phyloP scores from a whole-genome alignment of 2,113 vertebrate species.

The Acrocephalus kingi region DNA sequence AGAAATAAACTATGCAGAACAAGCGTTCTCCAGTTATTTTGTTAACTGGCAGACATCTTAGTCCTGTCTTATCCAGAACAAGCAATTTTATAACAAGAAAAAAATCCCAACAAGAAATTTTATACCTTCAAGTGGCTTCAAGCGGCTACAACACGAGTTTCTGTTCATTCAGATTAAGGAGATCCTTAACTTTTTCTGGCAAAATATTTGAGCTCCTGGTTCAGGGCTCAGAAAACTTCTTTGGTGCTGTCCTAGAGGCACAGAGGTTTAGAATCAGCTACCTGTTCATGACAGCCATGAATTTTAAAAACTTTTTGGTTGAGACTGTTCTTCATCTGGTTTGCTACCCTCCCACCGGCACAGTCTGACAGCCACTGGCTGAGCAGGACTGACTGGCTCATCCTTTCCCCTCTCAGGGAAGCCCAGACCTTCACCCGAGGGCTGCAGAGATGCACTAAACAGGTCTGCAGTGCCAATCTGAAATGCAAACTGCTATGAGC shows the following conservation, averaged over 20 bases:
- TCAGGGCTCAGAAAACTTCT: not conserved
- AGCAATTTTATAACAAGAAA: not conserved
- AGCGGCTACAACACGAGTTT: not conserved
- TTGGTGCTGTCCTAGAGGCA: not conserved
- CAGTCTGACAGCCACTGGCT: constrained; percentile 23
- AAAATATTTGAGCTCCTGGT: not conserved
- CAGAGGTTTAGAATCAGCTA: not conserved
- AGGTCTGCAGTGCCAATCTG: not conserved
- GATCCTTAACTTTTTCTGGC: not conserved
- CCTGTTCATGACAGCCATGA: not conserved
- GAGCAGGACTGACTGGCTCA: constrained; percentile 49
- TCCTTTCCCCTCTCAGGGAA: not conserved
- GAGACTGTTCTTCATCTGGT: not conserved
- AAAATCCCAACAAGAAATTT: not conserved
- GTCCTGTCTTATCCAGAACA: not conserved
- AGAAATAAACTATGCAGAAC: not conserved
- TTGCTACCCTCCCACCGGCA: not conserved
- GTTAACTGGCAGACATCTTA: not conserved
- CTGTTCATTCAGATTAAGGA: not conserved
- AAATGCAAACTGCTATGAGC: not conserved
- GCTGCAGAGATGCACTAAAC: constrained; percentile 18
- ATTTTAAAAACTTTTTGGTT: not conserved
- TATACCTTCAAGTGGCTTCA: not conserved
- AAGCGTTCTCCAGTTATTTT: not conserved
- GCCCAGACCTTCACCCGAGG: constrained; percentile 25